These are phyloP conservation scores for Lepidochrysops patricia DNA, from an alignment of 2,888 invertebrate genomes.

Conservation along the genomic window DNA sequence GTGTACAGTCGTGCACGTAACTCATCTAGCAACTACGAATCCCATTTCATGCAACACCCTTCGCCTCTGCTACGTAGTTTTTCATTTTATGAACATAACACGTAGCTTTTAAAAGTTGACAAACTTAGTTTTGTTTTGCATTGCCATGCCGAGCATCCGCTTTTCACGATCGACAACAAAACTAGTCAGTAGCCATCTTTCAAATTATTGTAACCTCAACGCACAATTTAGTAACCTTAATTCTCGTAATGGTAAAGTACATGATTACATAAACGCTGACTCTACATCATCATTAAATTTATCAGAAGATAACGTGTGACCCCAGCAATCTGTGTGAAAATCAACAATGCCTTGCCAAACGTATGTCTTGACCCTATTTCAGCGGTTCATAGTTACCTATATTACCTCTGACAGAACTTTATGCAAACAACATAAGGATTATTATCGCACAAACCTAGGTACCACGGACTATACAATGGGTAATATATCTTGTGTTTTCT, in stretches of 20 bases:
- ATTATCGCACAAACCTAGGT: neutral
- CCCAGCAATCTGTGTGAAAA: slow-evolving; percentile 9
- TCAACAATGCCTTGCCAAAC: slow-evolving; percentile 17
- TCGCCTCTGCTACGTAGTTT: too few relatives aligned
- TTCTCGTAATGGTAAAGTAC: neutral
- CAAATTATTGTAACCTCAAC: too few relatives aligned
- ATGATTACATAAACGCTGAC: neutral
- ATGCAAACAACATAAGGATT: neutral
- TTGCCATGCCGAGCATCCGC: too few relatives aligned
- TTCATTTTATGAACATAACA: too few relatives aligned
- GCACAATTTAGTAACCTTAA: neutral
- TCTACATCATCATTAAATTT: slow-evolving; percentile 10
- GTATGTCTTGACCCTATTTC: slow-evolving; percentile 13
- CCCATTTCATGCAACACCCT: too few relatives aligned
- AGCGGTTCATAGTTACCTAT: neutral
- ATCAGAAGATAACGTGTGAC: slow-evolving; percentile 3
- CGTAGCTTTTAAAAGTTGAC: too few relatives aligned
- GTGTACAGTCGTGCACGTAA: too few relatives aligned
- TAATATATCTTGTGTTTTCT: slow-evolving; percentile 8
- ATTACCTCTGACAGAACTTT: neutral
- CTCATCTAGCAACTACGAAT: too few relatives aligned
- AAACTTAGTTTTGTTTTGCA: too few relatives aligned
- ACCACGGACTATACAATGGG: neutral
- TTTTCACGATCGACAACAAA: too few relatives aligned
- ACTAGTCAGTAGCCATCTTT: too few relatives aligned